Base-by-base conservation (phyloP, 2,888 invertebrate species). In the Sminthurides aquaticus region DNA sequence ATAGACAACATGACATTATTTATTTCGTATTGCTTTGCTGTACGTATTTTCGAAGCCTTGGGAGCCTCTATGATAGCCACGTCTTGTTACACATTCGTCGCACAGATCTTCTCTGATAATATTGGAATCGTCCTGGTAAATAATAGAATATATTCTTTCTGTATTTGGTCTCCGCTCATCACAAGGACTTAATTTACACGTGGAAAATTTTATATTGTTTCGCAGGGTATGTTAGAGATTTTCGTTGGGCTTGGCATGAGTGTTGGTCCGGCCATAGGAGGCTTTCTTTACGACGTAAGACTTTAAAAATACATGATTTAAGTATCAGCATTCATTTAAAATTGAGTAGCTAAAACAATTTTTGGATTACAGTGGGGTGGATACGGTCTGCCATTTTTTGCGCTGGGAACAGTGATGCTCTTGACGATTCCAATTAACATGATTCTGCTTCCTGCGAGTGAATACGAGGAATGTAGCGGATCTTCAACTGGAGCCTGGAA, bases 211-310 rank as follows among this genome's bases (percentile, higher is more conserved):
- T n/a, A n/a, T n/a, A n/a, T n/a, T n/a, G n/a, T n/a, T 25, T 11
- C 76, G 20, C 74, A 85, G 85, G 89, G 90, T 25, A 85, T 87
- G 71, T 78, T 89, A 70, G 90, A 90, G 79, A 88, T 89, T 0
- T 89, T 88, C 75, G 87, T 87, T 24, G 90, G 90, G 0, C 79
- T 90, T 3, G 90, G 90, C 49, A 86, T 90, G 86, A 88, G 89
- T 70, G 84, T 86, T 3, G 90, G 90, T 3, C 90, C 90, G 0
- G 88, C 89, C 5, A 81, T 90, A 57, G 90, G 90, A 54, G 89
- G 89, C 2, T 79, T 87, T 26, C 77, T 90, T 11, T 90, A 88
- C 81, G 84, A 87, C 83, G 88, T 89, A 83, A 81, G 80, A 76
- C 24, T 11, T 59, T 20, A 62, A 57, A 1, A 62, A 55, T 60